These are phyloP conservation scores for Micronisus gabar DNA, from an alignment of 2,113 vertebrate species.

Conservation along the genomic window DNA sequence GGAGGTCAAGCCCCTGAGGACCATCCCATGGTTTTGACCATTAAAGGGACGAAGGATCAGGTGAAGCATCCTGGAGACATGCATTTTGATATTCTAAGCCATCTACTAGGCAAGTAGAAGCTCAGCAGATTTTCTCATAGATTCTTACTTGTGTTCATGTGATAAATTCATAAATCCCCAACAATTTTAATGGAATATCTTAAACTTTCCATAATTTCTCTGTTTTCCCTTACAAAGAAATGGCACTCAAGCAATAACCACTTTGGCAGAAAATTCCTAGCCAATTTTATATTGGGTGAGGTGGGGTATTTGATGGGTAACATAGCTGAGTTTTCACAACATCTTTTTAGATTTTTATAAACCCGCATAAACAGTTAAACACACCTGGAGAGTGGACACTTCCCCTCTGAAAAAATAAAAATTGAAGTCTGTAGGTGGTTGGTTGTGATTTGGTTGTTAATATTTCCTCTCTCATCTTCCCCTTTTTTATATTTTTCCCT, in stretches of 20 bases:
- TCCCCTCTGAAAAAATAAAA: background rate
- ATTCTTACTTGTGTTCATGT: background rate
- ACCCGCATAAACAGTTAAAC: accelerated
- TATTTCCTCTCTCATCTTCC: background rate
- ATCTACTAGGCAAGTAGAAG: background rate
- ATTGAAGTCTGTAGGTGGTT: background rate
- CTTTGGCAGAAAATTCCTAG: background rate
- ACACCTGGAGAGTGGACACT: no score
- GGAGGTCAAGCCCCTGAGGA: background rate
- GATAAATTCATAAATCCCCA: background rate
- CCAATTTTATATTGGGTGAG: background rate
- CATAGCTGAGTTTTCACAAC: background rate
- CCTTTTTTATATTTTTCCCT: background rate
- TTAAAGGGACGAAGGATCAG: background rate
- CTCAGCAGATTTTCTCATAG: background rate
- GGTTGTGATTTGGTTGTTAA: background rate
- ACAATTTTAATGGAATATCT: background rate
- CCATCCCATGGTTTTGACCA: background rate
- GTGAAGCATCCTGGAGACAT: background rate
- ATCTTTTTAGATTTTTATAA: background rate
- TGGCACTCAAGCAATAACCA: background rate
- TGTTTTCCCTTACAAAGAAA: background rate
- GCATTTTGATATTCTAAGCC: background rate
- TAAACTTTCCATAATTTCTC: background rate
- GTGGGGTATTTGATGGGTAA: background rate